Evolutionary conservation across 2,888 invertebrate genomes (phyloP).

Genomic region (Lampropteryx suffumata): DNA sequence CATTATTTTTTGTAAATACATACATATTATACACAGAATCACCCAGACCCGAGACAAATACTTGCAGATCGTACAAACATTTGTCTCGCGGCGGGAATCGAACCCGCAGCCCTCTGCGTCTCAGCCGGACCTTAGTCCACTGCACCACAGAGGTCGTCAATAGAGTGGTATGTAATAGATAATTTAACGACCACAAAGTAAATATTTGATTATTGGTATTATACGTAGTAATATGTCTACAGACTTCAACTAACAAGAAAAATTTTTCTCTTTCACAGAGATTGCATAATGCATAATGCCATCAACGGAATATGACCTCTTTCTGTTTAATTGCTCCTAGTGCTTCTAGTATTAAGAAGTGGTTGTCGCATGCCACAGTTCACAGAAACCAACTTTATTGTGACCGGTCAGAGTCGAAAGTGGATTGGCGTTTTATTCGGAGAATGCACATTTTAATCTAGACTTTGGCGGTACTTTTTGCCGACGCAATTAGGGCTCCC

Average conservation of each 20-base stretch:
- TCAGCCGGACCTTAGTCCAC: no score
- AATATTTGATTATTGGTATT: no score
- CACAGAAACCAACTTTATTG: slow-evolving; percentile 11
- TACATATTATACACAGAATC: no score
- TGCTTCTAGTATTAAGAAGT: slow-evolving; percentile 49
- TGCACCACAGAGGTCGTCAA: no score
- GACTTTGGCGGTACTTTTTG: slow-evolving; percentile 63
- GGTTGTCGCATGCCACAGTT: slow-evolving; percentile 26
- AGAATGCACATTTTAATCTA: slow-evolving; percentile 65
- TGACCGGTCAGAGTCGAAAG: slow-evolving; percentile 11
- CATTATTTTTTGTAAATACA: no score
- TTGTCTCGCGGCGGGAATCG: no score
- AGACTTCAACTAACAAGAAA: neutral
- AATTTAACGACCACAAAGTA: no score
- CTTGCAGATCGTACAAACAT: no score
- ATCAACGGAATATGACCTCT: slow-evolving; percentile 52
- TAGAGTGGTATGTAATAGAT: no score
- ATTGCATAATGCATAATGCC: slow-evolving; percentile 13
- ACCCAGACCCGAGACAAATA: no score
- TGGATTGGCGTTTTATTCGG: slow-evolving; percentile 14
- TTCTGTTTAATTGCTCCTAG: slow-evolving; percentile 59
- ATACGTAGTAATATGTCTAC: no score
- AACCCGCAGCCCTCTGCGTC: no score
- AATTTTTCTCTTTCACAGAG: neutral
- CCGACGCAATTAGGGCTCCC: slow-evolving; percentile 60